Evolutionary conservation across 1,140 invertebrate genomes (phyloP), one percentile per base, ranked within the genome.

Genomic region (Phocides pigmalion): DNA sequence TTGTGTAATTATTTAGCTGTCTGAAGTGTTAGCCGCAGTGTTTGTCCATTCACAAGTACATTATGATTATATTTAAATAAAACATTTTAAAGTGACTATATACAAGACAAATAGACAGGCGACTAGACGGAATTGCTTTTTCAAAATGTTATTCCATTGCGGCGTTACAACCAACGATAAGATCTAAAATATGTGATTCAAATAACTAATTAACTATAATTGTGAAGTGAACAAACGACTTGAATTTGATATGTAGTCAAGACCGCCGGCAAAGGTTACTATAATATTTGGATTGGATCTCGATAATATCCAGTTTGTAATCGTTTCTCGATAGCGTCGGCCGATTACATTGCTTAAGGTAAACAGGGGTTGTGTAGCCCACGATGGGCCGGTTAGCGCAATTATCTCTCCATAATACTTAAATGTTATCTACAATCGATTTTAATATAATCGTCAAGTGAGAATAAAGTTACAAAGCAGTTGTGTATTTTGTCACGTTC

Each of bases 261-360:
- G 19, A 46, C 16, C 16, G 19, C 19, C 17, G n/a, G 16, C 46
- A 22, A 49, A 14, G 15, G 28, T 4, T 25, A 47, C 16, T 44
- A 19, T 59, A 59, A 59, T 59, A 59, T 59, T 59, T 59, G 56
- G 56, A 61, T 61, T 61, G 42, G 28, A 3, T 49, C 25, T 61
- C 42, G 17, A 37, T 49, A 61, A 61, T 61, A 46, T 61, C 17
- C 42, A 61, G 25, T 47, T 61, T 11, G 28, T 61, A 61, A 61
- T 61, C 42, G 56, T 5, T 59, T 59, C 56, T 47, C 42, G 56
- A 61, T 61, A 61, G 42, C 42, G 47, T 61, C 44, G 12, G 42
- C 2, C 28, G 56, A 61, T 61, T 61, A 61, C 56, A 61, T 47
- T 61, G 42, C 47, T 61, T 47, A 47, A 61, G 16, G 56, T 47